phyloP scores from a whole-genome alignment of 2,113 vertebrate genomes.

The Ameiurus melas region DNA sequence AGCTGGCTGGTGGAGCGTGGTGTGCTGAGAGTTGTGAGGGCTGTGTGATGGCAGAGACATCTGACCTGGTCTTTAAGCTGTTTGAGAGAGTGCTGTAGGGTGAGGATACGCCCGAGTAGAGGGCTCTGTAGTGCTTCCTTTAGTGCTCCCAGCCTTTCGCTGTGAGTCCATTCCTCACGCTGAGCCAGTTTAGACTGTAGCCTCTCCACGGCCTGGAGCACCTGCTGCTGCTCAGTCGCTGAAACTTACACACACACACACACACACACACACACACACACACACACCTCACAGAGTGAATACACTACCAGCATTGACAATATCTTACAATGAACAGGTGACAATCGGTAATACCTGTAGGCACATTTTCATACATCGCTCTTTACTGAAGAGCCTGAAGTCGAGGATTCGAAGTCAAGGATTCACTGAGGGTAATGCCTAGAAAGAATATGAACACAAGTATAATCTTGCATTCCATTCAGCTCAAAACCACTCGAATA shows the following conservation, averaged over 20 bases:
- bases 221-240: constrained; percentile 84
- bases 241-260: constrained; percentile 56
- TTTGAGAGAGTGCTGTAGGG: constrained; percentile 90
- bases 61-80: constrained; percentile 88
- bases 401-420: constrained; percentile 37
- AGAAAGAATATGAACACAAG: not conserved
- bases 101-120: constrained; percentile 90
- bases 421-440: constrained; percentile 21
- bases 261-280: constrained; percentile 8
- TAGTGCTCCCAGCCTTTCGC: constrained; percentile 77
- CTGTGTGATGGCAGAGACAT: constrained; percentile 11
- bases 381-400: constrained; percentile 22
- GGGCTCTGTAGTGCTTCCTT: constrained; percentile 83
- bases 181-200: constrained; percentile 83
- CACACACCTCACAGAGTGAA: not conserved
- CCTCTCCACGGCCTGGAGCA: constrained; percentile 86
- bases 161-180: constrained; percentile 83
- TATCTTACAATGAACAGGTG: not conserved
- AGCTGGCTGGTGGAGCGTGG: not conserved
- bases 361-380: constrained; percentile 74
- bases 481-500: too few species aligned
- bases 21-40: not conserved
- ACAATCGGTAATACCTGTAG: constrained; percentile 60
- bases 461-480: not conserved
- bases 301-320: not conserved